These are phyloP conservation scores for Synchiropus splendidus DNA, from an alignment of 2,113 vertebrate genomes.

Conservation along the genomic window DNA sequence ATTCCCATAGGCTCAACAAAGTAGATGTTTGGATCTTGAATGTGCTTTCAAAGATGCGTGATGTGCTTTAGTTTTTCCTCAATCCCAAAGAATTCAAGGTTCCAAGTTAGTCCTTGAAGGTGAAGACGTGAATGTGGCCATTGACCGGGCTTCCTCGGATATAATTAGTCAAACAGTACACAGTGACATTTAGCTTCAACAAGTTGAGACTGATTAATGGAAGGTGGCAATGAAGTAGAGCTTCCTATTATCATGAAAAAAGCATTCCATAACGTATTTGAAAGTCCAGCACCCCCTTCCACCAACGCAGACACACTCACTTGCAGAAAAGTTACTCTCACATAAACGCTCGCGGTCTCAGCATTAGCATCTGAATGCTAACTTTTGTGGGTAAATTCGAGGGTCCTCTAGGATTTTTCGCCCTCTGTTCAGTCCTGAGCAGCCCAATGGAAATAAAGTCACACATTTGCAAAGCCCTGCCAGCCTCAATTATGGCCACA, in stretches of 20 bases:
- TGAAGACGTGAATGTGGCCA: no score
- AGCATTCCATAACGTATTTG: constrained; percentile 52
- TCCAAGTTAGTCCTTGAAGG: no score
- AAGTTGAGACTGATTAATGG: constrained; percentile 19
- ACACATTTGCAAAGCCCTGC: constrained; percentile 58
- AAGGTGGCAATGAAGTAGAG: constrained; percentile 13
- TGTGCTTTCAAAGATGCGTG: no score
- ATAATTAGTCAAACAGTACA: no score
- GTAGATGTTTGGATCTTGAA: no score
- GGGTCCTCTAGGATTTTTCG: constrained; percentile 63
- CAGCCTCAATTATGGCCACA: constrained; percentile 56
- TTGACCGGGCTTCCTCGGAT: no score
- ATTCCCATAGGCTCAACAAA: no score
- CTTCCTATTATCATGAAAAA: constrained; percentile 52
- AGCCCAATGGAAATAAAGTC: constrained; percentile 56
- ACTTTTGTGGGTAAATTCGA: constrained; percentile 69
- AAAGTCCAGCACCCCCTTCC: constrained; percentile 8
- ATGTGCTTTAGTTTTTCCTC: no score
- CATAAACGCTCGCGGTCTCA: constrained; percentile 50
- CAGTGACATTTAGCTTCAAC: no score
- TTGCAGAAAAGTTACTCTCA: constrained; percentile 44
- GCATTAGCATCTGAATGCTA: constrained; percentile 67
- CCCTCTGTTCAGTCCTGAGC: constrained; percentile 47
- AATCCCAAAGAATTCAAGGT: no score
- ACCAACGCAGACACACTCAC: constrained; percentile 4